phyloP scores from a whole-genome alignment of 1,140 invertebrate genomes.

The Drosophila ambigua region DNA sequence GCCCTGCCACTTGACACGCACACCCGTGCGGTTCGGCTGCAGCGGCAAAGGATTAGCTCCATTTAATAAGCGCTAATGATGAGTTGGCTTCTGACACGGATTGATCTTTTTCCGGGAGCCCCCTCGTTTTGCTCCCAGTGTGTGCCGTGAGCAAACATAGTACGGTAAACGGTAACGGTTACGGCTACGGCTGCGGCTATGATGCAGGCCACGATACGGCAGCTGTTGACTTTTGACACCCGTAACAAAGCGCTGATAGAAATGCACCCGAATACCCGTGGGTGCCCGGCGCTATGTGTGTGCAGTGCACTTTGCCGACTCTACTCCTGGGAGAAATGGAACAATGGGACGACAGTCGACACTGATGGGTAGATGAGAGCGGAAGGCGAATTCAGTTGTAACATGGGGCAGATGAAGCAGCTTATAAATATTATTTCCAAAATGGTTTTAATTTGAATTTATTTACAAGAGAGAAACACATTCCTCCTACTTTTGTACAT shows the following conservation, averaged over 20 bases:
- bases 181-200: not conserved
- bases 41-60: conserved; percentile 64
- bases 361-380: too few relatives aligned
- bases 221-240: conserved; percentile 48
- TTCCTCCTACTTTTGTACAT: too few relatives aligned
- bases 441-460: too few relatives aligned
- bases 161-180: conserved; percentile 1
- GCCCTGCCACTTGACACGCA: conserved; percentile 49
- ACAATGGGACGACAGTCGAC: too few relatives aligned
- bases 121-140: not conserved
- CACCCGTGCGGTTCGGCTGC: conserved; percentile 8
- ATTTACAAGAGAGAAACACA: too few relatives aligned
- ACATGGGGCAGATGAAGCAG: too few relatives aligned
- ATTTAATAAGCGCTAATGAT: conserved; percentile 61
- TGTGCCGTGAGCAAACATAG: conserved; percentile 35
- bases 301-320: not conserved
- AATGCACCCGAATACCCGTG: conserved; percentile 15
- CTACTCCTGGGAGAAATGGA: too few relatives aligned
- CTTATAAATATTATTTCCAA: too few relatives aligned
- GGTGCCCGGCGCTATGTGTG: conserved; percentile 25
- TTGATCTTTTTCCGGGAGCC: conserved; percentile 31
- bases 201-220: not conserved
- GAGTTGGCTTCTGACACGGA: conserved; percentile 21
- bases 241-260: not conserved
- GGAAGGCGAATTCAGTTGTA: too few relatives aligned